These are phyloP conservation scores for Choreutis nemorana DNA, from an alignment of 2,888 invertebrate genomes.

Conservation along the genomic window DNA sequence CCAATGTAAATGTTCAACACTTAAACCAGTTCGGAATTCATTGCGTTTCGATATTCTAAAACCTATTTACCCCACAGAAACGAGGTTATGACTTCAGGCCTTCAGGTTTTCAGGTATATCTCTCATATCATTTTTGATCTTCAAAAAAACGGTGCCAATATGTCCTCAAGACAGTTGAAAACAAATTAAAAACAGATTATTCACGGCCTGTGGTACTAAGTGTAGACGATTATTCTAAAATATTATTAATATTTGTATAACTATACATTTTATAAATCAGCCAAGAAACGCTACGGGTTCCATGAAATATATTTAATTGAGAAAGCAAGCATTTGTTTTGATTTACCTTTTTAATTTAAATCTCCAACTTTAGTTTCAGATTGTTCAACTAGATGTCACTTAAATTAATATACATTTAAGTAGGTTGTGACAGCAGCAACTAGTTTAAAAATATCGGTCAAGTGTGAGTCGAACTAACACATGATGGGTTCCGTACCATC, in stretches of 20 bases:
- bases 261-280: slow-evolving; percentile 57
- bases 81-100: no score
- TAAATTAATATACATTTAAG: no score
- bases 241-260: slow-evolving; percentile 48
- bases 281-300: slow-evolving; percentile 67
- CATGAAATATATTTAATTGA: slow-evolving; percentile 60
- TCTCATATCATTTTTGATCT: no score
- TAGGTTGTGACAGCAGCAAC: no score
- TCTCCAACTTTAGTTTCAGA: neutral
- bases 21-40: no score
- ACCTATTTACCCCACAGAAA: no score
- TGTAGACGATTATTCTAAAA: slow-evolving; percentile 25
- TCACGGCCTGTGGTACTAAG: slow-evolving; percentile 33
- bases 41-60: no score
- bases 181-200: slow-evolving; percentile 25
- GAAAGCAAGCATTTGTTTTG: slow-evolving; percentile 32
- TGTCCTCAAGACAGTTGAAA: slow-evolving; percentile 32
- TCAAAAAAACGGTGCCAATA: slow-evolving; percentile 44
- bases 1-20: no score
- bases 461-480: no score
- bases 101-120: no score
- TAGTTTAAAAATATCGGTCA: no score
- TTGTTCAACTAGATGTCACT: neutral
- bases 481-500: no score
- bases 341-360: slow-evolving; percentile 8